These are phyloP conservation scores for Lasiurus cinereus DNA, from an alignment of 2,113 vertebrate species.

Conservation along the genomic window DNA sequence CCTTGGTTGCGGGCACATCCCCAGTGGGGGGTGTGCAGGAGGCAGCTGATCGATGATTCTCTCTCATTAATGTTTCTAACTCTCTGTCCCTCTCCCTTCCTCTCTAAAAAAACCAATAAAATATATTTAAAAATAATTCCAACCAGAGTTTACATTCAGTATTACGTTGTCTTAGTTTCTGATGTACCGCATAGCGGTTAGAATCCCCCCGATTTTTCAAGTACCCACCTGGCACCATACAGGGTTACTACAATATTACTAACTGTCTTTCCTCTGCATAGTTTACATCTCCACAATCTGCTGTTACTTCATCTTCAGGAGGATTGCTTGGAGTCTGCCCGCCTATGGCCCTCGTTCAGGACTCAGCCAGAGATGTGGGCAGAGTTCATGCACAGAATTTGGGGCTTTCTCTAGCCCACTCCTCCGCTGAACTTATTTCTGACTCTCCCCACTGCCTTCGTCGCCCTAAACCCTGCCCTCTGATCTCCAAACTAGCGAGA, in stretches of 20 bases:
- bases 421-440: neutral
- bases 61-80: too few species aligned
- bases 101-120: too few species aligned
- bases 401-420: neutral
- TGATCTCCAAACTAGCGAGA: neutral
- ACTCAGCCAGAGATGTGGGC: neutral
- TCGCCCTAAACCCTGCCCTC: neutral
- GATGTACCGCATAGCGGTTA: neutral
- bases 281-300: neutral
- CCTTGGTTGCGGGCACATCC: too few species aligned
- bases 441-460: neutral
- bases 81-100: too few species aligned
- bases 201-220: neutral
- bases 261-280: neutral
- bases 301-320: constrained; percentile 1
- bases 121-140: neutral
- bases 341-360: neutral
- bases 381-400: neutral
- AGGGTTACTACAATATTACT: neutral
- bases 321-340: neutral
- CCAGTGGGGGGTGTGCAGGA: too few species aligned
- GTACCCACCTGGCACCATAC: neutral
- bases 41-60: too few species aligned
- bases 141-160: neutral
- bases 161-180: neutral